A percentile compares a stretch with the other conserved stretches of the same genome.
Conservation (phyloP, 2,113 vertebrate species). For the Emydocephalus ijimae region DNA sequence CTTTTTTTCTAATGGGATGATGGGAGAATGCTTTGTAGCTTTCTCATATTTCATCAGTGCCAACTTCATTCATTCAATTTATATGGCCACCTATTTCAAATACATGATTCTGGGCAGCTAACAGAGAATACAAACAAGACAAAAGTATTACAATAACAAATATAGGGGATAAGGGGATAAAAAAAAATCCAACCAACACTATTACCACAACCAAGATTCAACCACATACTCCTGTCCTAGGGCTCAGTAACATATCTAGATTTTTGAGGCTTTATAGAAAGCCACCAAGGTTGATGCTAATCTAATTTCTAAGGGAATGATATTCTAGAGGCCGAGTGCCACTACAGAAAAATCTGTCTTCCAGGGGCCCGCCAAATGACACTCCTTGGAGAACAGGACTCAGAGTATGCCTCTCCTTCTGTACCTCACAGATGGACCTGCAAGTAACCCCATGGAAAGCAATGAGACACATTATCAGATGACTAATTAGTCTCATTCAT, state of each 20-base stretch:
- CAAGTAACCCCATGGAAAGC: background rate
- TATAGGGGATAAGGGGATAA: background rate
- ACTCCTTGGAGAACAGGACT: background rate
- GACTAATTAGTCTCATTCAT: background rate
- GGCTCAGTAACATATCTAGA: background rate
- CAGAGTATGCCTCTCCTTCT: background rate
- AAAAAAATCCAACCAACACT: background rate
- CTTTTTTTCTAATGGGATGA: background rate
- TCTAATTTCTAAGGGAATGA: background rate
- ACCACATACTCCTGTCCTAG: background rate
- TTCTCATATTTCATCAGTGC: background rate
- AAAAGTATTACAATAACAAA: background rate
- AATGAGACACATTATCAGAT: background rate
- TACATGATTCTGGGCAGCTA: background rate
- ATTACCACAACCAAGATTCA: background rate
- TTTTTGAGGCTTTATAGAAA: background rate
- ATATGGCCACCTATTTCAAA: background rate
- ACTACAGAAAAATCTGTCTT: background rate
- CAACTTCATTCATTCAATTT: background rate
- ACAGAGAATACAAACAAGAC: background rate
- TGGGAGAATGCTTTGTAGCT: background rate
- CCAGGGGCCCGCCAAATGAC: background rate
- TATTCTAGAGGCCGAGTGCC: background rate
- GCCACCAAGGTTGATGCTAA: background rate
- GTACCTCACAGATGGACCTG: background rate